These are phyloP conservation scores for Campoplex capitator DNA, from an alignment of 2,888 invertebrate species.

Conservation along the genomic window DNA sequence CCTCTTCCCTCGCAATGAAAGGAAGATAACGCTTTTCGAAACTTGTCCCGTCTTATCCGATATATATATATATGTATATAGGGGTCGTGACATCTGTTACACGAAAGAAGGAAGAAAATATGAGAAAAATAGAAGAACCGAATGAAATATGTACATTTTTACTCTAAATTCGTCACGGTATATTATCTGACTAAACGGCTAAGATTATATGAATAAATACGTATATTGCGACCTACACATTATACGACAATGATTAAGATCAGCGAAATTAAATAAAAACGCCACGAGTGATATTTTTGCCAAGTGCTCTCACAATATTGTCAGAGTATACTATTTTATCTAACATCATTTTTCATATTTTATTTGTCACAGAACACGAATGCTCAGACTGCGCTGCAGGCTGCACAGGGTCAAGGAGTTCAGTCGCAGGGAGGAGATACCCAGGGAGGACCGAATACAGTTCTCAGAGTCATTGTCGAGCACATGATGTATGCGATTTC, in stretches of 20 bases:
- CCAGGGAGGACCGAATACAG: constrained; percentile 97
- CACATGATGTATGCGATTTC: constrained; percentile 99
- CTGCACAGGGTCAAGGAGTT: constrained; percentile 89
- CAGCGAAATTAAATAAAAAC: background rate
- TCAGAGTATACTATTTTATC: background rate
- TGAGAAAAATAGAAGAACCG: constrained; percentile 8
- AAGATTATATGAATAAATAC: background rate
- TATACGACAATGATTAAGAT: background rate
- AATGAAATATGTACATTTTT: constrained; percentile 32
- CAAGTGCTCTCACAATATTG: background rate
- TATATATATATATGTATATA: constrained; percentile 1
- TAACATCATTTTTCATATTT: constrained; percentile 35
- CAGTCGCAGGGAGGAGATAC: constrained; percentile 86
- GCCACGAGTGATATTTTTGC: background rate
- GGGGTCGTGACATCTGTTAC: constrained; percentile 49
- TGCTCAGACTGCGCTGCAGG: constrained; percentile 94
- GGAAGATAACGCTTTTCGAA: constrained; percentile 15
- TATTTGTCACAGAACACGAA: constrained; percentile 85
- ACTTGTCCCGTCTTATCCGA: constrained; percentile 2
- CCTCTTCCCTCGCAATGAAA: background rate
- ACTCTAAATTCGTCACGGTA: constrained; percentile 11
- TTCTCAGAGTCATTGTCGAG: constrained; percentile 99
- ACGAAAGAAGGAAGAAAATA: constrained; percentile 1
- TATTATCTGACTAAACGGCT: background rate
- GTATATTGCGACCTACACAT: background rate